Evolutionary conservation across 2,113 vertebrate genomes (phyloP).

Genomic region (Rhizomys pruinosus): DNA sequence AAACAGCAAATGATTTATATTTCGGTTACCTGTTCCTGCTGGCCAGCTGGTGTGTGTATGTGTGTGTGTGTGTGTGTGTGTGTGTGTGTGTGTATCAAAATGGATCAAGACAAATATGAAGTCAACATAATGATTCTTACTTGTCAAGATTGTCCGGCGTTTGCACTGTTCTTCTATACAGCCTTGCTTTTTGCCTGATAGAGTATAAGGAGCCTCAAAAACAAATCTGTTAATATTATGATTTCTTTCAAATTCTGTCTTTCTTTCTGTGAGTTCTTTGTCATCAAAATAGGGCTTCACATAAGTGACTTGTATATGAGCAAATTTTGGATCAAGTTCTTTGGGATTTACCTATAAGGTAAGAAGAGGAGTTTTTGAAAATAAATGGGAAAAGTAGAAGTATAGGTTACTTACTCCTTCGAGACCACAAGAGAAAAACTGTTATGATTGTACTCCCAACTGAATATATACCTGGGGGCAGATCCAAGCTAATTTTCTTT

Average conservation of each 20-base stretch:
- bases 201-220: slow-evolving; percentile 97
- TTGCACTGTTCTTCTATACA: slow-evolving; percentile 98
- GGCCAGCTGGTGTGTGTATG: slow-evolving; percentile 53
- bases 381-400: slow-evolving; percentile 39
- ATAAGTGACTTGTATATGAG: slow-evolving; percentile 96
- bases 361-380: background rate
- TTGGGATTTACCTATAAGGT: slow-evolving; percentile 92
- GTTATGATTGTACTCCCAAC: background rate
- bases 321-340: slow-evolving; percentile 95
- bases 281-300: slow-evolving; percentile 98
- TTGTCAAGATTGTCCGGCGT: slow-evolving; percentile 92
- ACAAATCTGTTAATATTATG: slow-evolving; percentile 96
- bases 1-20: slow-evolving; percentile 16
- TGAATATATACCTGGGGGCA: background rate
- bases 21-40: slow-evolving; percentile 55
- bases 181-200: slow-evolving; percentile 97
- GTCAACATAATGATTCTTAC: slow-evolving; percentile 39
- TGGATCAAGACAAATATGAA: slow-evolving; percentile 37
- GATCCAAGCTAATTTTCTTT: background rate
- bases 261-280: slow-evolving; percentile 94
- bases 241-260: slow-evolving; percentile 95
- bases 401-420: background rate
- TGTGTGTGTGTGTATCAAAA: slow-evolving; percentile 26
- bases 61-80: slow-evolving; percentile 35
- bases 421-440: background rate